phyloP scores from a whole-genome alignment of 2,113 vertebrate genomes.

The Asarcornis scutulata region DNA sequence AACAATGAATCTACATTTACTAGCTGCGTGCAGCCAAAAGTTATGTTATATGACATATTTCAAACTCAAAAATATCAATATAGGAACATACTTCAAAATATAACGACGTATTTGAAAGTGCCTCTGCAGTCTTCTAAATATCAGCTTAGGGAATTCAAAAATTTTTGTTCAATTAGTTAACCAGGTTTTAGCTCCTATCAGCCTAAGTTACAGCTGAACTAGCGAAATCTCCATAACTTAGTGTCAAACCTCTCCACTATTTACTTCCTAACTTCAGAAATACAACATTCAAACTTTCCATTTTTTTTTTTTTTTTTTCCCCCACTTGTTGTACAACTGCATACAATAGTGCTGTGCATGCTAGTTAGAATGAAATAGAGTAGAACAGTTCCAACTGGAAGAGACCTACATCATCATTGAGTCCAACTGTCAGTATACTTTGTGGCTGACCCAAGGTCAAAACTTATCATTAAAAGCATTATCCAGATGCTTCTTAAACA shows the following conservation, averaged over 20 bases:
- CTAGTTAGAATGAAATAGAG: neutral
- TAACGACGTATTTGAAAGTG: neutral
- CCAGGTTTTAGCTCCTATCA: neutral
- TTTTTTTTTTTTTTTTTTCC: neutral
- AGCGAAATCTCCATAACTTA: neutral
- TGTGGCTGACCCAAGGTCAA: neutral
- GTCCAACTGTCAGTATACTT: neutral
- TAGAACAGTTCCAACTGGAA: neutral
- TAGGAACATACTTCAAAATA: neutral
- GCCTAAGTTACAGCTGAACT: neutral
- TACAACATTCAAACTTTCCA: neutral
- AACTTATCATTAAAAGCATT: neutral
- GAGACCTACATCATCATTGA: neutral
- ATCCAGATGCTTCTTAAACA: neutral
- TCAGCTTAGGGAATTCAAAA: neutral
- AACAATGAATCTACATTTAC: neutral
- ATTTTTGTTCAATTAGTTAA: neutral
- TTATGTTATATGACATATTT: neutral
- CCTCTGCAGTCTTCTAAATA: neutral
- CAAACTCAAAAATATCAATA: neutral
- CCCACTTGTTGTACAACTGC: neutral
- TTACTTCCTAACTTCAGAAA: neutral
- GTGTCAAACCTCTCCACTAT: neutral
- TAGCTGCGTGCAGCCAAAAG: neutral
- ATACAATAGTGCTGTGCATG: neutral